phyloP scores from a whole-genome alignment of 2,888 invertebrate genomes.

The Agrochola lychnidis region DNA sequence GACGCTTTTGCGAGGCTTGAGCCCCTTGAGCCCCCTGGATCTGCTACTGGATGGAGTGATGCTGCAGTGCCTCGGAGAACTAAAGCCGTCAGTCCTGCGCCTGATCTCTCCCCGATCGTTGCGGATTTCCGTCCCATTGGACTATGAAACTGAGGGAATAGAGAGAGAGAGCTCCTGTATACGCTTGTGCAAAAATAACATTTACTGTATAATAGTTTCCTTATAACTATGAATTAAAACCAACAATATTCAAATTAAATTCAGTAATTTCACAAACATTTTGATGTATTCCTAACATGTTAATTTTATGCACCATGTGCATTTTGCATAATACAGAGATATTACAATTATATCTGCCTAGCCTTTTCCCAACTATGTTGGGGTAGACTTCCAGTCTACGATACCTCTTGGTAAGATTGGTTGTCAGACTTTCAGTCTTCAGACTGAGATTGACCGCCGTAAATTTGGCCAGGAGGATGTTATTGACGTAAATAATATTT shows the following conservation, averaged over 20 bases:
- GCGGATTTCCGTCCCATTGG: background rate
- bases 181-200: background rate
- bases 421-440: background rate
- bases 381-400: background rate
- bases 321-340: background rate
- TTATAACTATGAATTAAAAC: background rate
- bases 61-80: background rate
- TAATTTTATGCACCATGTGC: background rate
- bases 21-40: too few species aligned
- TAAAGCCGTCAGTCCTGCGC: background rate
- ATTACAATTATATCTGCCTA: background rate
- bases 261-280: background rate
- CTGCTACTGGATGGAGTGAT: background rate
- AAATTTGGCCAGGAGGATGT: background rate
- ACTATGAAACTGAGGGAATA: too few species aligned
- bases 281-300: background rate
- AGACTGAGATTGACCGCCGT: background rate
- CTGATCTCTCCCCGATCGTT: background rate
- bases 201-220: constrained; percentile 15
- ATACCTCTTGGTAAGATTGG: background rate
- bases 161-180: too few species aligned
- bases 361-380: background rate
- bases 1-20: too few species aligned
- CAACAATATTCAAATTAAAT: constrained; percentile 4
- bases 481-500: background rate